These are phyloP conservation scores for Buathra laborator DNA, from an alignment of 2,888 invertebrate genomes.

Conservation along the genomic window DNA sequence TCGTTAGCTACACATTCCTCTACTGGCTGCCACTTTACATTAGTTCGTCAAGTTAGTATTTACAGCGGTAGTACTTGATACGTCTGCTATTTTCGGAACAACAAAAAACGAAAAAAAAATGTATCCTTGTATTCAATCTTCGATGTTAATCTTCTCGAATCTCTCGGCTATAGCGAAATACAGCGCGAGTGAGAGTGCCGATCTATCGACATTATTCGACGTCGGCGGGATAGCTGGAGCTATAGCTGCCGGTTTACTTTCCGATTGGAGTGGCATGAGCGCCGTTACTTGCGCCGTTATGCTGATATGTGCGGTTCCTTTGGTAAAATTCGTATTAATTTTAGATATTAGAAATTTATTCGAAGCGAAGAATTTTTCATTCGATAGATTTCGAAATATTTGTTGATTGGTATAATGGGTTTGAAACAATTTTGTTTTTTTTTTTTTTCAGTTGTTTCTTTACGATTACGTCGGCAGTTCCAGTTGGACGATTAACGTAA, in stretches of 20 bases:
- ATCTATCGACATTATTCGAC: constrained; percentile 93
- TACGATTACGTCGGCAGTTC: constrained; percentile 91
- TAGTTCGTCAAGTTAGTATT: constrained; percentile 91
- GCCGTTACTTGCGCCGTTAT: constrained; percentile 95
- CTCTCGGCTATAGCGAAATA: constrained; percentile 87
- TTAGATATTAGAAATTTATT: neutral
- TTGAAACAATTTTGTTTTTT: neutral
- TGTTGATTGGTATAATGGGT: neutral
- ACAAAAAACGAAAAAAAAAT: constrained; percentile 14
- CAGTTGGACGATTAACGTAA: constrained; percentile 88
- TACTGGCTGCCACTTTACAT: constrained; percentile 98
- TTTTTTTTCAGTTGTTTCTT: constrained; percentile 89
- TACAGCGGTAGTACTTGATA: neutral
- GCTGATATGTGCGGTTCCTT: constrained; percentile 92
- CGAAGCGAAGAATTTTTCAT: neutral
- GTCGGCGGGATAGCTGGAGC: constrained; percentile 97
- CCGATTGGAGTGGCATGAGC: constrained; percentile 93
- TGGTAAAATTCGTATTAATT: constrained; percentile 87
- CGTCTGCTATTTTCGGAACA: constrained; percentile 32
- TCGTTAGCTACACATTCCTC: constrained; percentile 98
- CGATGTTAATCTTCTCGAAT: neutral
- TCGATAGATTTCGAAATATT: neutral
- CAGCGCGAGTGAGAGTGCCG: constrained; percentile 90
- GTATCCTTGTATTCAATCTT: constrained; percentile 25
- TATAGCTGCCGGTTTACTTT: constrained; percentile 93